Conservation (phyloP, 2,113 vertebrate genomes). For the Platysternon megacephalum region DNA sequence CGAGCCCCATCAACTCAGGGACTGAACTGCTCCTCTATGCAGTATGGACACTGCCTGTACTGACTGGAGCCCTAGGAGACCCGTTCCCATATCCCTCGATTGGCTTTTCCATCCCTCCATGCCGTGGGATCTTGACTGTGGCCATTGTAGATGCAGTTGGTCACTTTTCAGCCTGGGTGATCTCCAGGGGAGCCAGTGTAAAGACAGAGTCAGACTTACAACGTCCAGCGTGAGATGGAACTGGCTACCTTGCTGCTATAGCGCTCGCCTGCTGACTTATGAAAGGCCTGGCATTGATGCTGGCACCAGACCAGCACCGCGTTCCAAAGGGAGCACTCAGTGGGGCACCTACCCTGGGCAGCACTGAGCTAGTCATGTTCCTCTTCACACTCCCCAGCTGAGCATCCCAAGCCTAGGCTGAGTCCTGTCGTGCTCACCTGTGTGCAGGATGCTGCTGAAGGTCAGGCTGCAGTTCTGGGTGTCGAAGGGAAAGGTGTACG, state of each 20-base stretch:
- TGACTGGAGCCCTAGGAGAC: neutral
- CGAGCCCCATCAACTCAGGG: neutral
- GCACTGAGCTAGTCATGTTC: neutral
- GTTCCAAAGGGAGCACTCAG: neutral
- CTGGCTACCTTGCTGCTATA: neutral
- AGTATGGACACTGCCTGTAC: neutral
- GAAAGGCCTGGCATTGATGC: neutral
- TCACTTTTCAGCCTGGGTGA: neutral
- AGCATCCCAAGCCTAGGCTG: neutral
- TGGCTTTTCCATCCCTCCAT: neutral
- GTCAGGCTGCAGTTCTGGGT: constrained; percentile 86
- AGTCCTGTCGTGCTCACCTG: constrained; percentile 71
- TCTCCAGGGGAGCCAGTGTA: neutral
- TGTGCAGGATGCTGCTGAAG: constrained; percentile 85
- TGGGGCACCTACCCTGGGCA: neutral
- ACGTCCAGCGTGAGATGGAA: neutral
- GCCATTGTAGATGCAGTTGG: neutral
- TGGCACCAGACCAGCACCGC: neutral
- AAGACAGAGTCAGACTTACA: neutral
- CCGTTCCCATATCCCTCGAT: neutral
- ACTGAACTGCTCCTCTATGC: neutral
- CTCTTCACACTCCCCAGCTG: neutral
- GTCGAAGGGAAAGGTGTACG: constrained; percentile 86
- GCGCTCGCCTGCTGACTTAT: neutral
- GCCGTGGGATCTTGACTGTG: neutral